These are phyloP conservation scores for Rhagoletis pomonella DNA, from an alignment of 1,140 invertebrate genomes.

Conservation along the genomic window DNA sequence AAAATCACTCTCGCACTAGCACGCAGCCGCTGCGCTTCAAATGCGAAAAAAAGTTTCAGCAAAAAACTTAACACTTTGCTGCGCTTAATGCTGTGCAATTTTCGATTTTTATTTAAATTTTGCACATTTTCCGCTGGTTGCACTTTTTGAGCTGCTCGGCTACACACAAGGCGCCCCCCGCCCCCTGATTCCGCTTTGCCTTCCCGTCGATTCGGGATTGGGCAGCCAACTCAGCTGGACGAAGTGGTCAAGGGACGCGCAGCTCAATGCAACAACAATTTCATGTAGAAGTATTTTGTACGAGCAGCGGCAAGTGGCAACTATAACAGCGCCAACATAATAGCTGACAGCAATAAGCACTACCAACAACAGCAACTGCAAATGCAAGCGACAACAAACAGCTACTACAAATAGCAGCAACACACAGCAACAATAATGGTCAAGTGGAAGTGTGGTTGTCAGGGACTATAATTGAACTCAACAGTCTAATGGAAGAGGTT, in stretches of 20 bases:
- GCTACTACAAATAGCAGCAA: too few species aligned
- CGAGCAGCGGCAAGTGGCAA: slow-evolving; percentile 16
- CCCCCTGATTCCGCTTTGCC: background rate
- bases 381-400: too few species aligned
- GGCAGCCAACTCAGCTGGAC: slow-evolving; percentile 25
- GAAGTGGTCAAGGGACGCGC: background rate
- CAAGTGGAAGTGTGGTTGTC: slow-evolving; percentile 41
- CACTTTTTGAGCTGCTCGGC: slow-evolving; percentile 16
- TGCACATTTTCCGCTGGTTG: slow-evolving; percentile 47
- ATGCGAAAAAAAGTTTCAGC: slow-evolving; percentile 8
- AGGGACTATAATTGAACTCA: slow-evolving; percentile 57
- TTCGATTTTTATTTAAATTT: slow-evolving; percentile 52
- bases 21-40: slow-evolving; percentile 13
- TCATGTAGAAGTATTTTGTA: background rate
- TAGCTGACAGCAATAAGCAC: slow-evolving; percentile 33
- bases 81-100: slow-evolving; percentile 10
- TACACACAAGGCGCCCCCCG: background rate
- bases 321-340: slow-evolving; percentile 27
- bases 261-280: background rate
- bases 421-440: background rate
- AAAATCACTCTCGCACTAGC: background rate
- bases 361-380: background rate
- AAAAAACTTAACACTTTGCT: slow-evolving; percentile 32
- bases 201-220: background rate
- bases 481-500: slow-evolving; percentile 59